A percentile compares a stretch with the other conserved stretches of the same genome.
Evolutionary conservation across 2,797 vertebrate genomes (phyloP).

Genomic region (Sebastes ruberrimus): DNA sequence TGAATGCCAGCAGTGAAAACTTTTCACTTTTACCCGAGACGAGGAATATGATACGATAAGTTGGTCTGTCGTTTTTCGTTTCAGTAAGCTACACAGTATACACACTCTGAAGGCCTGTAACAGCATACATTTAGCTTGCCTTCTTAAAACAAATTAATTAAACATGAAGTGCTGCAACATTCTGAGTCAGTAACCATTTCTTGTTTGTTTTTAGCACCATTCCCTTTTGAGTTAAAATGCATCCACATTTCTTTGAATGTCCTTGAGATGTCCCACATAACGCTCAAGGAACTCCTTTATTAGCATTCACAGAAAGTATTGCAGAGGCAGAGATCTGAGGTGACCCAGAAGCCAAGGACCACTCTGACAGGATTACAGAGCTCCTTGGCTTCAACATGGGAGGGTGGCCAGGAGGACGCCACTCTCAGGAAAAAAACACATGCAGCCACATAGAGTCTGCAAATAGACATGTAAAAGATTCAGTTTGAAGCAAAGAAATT

Average conservation of each 20-base stretch:
- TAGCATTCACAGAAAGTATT: constrained; percentile 41
- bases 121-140: background rate
- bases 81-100: background rate
- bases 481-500: constrained; percentile 1
- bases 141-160: constrained; percentile 12
- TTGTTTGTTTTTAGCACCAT: background rate
- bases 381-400: constrained; percentile 28
- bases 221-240: constrained; percentile 23
- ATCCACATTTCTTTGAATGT: constrained; percentile 28
- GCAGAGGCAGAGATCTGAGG: constrained; percentile 49
- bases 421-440: background rate
- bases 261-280: constrained; percentile 54
- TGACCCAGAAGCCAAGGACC: constrained; percentile 55
- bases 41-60: background rate
- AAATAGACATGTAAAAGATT: background rate
- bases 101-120: background rate
- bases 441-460: constrained; percentile 1
- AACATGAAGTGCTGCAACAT: constrained; percentile 16
- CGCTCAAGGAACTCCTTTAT: constrained; percentile 26
- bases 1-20: constrained; percentile 5
- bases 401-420: constrained; percentile 33
- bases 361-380: constrained; percentile 53
- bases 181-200: background rate
- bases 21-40: background rate
- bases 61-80: background rate